A percentile compares a stretch with the other conserved stretches of the same genome.
These are phyloP conservation scores for Germaria angustata DNA, from an alignment of 2,888 invertebrate genomes.

Conservation along the genomic window DNA sequence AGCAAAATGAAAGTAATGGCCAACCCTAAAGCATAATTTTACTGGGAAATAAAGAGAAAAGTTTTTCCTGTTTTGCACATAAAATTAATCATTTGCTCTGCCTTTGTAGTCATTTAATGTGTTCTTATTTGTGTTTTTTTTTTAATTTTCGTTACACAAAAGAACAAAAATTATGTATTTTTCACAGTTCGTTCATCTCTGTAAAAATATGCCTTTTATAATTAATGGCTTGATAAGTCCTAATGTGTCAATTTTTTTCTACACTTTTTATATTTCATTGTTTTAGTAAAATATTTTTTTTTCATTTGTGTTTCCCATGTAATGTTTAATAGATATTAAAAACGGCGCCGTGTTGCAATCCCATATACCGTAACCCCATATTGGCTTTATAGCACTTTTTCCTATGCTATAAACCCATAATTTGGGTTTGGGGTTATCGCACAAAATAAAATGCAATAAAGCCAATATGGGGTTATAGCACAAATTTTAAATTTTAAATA, in stretches of 20 bases:
- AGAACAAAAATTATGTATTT: neutral
- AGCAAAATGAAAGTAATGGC: neutral
- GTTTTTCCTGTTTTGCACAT: slow-evolving; percentile 21
- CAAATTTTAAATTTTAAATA: too few relatives aligned
- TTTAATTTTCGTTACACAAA: slow-evolving; percentile 29
- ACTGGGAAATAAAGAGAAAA: neutral
- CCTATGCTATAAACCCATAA: too few relatives aligned
- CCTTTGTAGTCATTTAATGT: slow-evolving; percentile 26
- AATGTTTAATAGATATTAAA: slow-evolving; percentile 45
- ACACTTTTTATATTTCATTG: slow-evolving; percentile 2
- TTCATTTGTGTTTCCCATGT: slow-evolving; percentile 14
- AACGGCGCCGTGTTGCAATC: too few relatives aligned
- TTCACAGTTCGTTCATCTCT: neutral
- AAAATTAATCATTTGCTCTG: slow-evolving; percentile 58
- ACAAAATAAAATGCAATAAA: too few relatives aligned
- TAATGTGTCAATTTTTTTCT: slow-evolving; percentile 59
- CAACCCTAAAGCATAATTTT: slow-evolving; percentile 30
- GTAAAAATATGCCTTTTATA: slow-evolving; percentile 52
- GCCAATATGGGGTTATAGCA: too few relatives aligned
- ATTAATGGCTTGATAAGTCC: slow-evolving; percentile 64
- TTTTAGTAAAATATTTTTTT: slow-evolving; percentile 26
- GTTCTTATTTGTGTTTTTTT: slow-evolving; percentile 24
- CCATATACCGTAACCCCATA: too few relatives aligned
- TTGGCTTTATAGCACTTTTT: too few relatives aligned
- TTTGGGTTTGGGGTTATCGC: too few relatives aligned